These are phyloP conservation scores for Philopotamus ludificatus DNA, from an alignment of 1,140 invertebrate species.

Conservation along the genomic window DNA sequence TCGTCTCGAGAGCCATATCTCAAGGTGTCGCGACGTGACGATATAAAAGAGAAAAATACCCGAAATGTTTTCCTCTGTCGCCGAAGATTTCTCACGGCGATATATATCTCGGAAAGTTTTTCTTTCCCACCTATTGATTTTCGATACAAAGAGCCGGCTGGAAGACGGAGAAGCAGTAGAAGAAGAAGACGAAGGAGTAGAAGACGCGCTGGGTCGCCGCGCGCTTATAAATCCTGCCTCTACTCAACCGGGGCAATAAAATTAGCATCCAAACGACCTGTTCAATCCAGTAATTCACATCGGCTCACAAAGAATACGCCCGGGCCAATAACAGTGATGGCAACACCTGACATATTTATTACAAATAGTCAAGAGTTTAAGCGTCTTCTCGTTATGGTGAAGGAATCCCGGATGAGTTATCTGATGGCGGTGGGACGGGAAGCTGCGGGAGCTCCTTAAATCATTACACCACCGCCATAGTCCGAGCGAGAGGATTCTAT, in stretches of 20 bases:
- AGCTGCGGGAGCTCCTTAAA: not conserved
- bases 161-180: constrained; percentile 4
- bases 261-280: constrained; percentile 42
- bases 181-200: not conserved
- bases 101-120: not conserved
- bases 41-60: constrained; percentile 8
- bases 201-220: constrained; percentile 13
- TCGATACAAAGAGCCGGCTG: constrained; percentile 34
- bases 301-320: constrained; percentile 41
- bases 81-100: not conserved
- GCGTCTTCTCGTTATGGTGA: constrained; percentile 34
- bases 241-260: constrained; percentile 40
- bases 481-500: not conserved
- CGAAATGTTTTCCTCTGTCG: not conserved
- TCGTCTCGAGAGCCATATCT: constrained; percentile 1
- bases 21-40: constrained; percentile 2
- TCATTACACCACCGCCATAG: not conserved
- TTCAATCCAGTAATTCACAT: constrained; percentile 41
- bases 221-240: constrained; percentile 39
- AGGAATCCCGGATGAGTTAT: constrained; percentile 27
- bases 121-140: constrained; percentile 33
- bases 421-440: constrained; percentile 11
- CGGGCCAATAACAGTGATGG: constrained; percentile 37
- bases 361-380: constrained; percentile 41
- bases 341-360: constrained; percentile 42